These are phyloP conservation scores for Brachyhypopomus gauderio DNA, from an alignment of 2,113 vertebrate species.

Conservation along the genomic window DNA sequence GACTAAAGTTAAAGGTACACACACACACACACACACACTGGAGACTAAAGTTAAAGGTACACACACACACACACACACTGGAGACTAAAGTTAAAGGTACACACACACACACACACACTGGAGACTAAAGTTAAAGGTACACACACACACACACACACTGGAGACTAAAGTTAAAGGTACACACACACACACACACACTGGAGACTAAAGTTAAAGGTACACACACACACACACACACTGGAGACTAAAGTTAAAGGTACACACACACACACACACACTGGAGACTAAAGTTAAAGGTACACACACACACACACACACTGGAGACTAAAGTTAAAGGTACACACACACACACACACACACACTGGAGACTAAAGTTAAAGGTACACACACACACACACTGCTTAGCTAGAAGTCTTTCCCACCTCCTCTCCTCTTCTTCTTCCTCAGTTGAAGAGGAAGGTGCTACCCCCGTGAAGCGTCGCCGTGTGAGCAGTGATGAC, in stretches of 20 bases:
- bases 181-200: slow-evolving; percentile 78
- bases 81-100: slow-evolving; percentile 94
- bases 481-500: slow-evolving; percentile 90
- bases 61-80: slow-evolving; percentile 78
- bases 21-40: slow-evolving; percentile 78
- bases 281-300: slow-evolving; percentile 94
- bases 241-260: slow-evolving; percentile 94
- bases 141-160: slow-evolving; percentile 78
- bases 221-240: slow-evolving; percentile 78
- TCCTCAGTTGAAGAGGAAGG: slow-evolving; percentile 86
- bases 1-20: slow-evolving; percentile 90
- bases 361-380: slow-evolving; percentile 93
- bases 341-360: slow-evolving; percentile 74
- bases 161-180: slow-evolving; percentile 94
- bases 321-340: slow-evolving; percentile 94
- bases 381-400: slow-evolving; percentile 62
- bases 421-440: not conserved
- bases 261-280: slow-evolving; percentile 78
- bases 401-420: not conserved
- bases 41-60: slow-evolving; percentile 94
- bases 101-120: slow-evolving; percentile 78
- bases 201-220: slow-evolving; percentile 94
- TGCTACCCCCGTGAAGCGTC: slow-evolving; percentile 90
- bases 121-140: slow-evolving; percentile 94
- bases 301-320: slow-evolving; percentile 78